Base-by-base conservation (phyloP, 1,140 invertebrate species). In the Heliconius himera region DNA sequence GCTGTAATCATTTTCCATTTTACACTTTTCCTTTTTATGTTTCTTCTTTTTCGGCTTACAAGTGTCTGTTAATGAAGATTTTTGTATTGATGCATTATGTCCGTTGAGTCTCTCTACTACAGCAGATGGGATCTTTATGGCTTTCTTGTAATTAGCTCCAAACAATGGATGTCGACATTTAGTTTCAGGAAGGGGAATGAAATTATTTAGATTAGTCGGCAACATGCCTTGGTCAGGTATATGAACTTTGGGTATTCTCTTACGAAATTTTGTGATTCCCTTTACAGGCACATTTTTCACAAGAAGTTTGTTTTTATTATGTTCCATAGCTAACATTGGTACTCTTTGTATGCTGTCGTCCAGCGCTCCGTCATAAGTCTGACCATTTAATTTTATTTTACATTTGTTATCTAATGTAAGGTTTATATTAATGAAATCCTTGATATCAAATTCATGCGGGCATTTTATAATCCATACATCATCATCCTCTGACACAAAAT, bases 81-180 rank as follows among this genome's bases (percentile, higher is more conserved):
- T 22, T 29, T 66, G 60, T 13, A 29, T 29, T 5, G 26, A 66
- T 29, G 9, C 26, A 29, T 66, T 5, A 16, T 66, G 22, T 54
- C 60, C 76, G 18, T 86, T 77, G n/a, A 91, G 77, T n/a, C 86
- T 83, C 77, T 87, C 76, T 13, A 79, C 79, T 54, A 89, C 73
- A 8, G 80, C 54, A 49, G 77, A 22, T 38, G 90, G 85, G 75
- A 93, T 80, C 79, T 91, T 89, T 16, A 88, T 87, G 18, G 88
- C 85, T 75, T 87, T 91, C 74, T 88, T 89, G 77, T 91, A 92
- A 80, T 91, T 81, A 8, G 83, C 71, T n/a, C 93, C 91, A 82
- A 94, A 92, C 5, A 94, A 80, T 18, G 92, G 92, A 84, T 94
- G 92, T 1, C 91, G 85, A 72, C 86, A 89, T 82, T 92, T 93